phyloP scores from a whole-genome alignment of 2,888 invertebrate genomes.

The Callosobruchus maculatus region DNA sequence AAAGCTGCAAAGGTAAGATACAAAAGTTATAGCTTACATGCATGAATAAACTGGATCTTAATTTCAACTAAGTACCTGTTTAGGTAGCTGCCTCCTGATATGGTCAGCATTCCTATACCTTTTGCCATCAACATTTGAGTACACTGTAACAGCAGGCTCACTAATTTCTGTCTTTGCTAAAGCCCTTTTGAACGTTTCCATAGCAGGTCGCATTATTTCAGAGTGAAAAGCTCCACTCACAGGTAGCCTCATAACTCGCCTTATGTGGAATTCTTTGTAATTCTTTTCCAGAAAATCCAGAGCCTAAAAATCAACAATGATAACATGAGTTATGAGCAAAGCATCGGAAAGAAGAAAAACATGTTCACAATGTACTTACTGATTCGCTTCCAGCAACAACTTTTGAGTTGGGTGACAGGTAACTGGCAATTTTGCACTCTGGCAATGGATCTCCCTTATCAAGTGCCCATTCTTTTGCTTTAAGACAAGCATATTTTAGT shows the following conservation, averaged over 20 bases:
- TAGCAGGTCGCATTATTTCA: slow-evolving; percentile 70
- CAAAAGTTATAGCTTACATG: too few species aligned
- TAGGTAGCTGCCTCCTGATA: slow-evolving; percentile 57
- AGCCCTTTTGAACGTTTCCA: slow-evolving; percentile 61
- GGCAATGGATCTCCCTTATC: slow-evolving; percentile 62
- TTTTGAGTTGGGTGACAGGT: slow-evolving; percentile 82
- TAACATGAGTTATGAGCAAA: too few species aligned
- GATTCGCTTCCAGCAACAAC: slow-evolving; percentile 80
- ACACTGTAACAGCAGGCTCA: slow-evolving; percentile 66
- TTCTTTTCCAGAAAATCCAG: slow-evolving; percentile 68
- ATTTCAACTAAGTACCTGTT: slow-evolving; percentile 53
- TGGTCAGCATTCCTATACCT: slow-evolving; percentile 55
- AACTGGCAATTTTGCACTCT: slow-evolving; percentile 74
- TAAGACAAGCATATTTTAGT: slow-evolving; percentile 59
- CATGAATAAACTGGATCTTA: neutral
- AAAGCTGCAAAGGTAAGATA: too few species aligned
- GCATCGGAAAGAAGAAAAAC: neutral
- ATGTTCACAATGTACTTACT: slow-evolving; percentile 48
- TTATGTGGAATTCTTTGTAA: slow-evolving; percentile 59
- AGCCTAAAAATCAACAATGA: slow-evolving; percentile 51
- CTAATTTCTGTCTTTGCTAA: slow-evolving; percentile 57
- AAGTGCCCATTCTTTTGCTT: slow-evolving; percentile 66
- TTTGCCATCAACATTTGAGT: slow-evolving; percentile 70
- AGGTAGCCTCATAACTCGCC: slow-evolving; percentile 62
- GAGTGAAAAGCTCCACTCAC: slow-evolving; percentile 90